These are phyloP conservation scores for Eptatretus burgeri DNA, from an alignment of 2,113 vertebrate genomes.

Conservation along the genomic window DNA sequence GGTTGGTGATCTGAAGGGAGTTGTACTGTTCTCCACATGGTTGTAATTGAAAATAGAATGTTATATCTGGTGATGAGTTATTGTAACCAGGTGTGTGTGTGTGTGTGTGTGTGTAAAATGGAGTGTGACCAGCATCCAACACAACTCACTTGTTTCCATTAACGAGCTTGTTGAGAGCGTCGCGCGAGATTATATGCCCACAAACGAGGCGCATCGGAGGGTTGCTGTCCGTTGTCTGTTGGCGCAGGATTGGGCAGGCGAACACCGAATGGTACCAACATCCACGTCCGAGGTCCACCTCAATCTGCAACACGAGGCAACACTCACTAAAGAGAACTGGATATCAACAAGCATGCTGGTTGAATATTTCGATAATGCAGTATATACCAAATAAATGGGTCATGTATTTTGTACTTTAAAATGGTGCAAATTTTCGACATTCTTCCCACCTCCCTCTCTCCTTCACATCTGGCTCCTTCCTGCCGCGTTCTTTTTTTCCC, in stretches of 20 bases:
- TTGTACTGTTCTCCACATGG: no score
- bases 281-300: conserved; percentile 43
- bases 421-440: no score
- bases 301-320: conserved; percentile 22
- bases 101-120: neutral
- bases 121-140: neutral
- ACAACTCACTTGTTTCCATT: conserved; percentile 49
- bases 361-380: no score
- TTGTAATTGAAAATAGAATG: no score
- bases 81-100: neutral
- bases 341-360: no score
- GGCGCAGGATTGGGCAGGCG: conserved; percentile 45
- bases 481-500: no score
- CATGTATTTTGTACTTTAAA: no score
- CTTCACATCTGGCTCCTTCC: no score
- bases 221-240: conserved; percentile 45
- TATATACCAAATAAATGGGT: no score
- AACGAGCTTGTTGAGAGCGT: conserved; percentile 56
- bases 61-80: no score
- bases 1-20: no score
- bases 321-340: conserved; percentile 7
- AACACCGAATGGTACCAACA: conserved; percentile 59
- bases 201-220: conserved; percentile 49
- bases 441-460: no score
- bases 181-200: conserved; percentile 48